Conservation (phyloP, 1,140 invertebrate species). For the Rhysida immarginata region DNA sequence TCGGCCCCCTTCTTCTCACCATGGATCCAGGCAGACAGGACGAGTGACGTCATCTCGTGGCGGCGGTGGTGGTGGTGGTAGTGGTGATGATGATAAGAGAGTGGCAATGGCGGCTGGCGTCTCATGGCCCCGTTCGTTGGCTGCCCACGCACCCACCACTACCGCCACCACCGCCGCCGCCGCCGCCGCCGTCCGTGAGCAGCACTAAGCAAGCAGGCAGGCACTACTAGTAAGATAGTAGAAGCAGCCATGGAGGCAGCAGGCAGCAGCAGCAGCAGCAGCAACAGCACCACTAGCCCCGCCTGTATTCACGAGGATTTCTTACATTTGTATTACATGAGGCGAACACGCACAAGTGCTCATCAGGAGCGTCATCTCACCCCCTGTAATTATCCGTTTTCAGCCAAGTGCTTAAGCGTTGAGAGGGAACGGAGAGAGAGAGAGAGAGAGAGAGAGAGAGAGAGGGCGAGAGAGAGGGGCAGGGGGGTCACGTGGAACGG, state of each 20-base stretch:
- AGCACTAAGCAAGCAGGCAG: no score
- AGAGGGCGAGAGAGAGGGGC: neutral
- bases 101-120: no score
- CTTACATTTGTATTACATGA: conserved; percentile 20
- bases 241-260: no score
- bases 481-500: conserved; percentile 17
- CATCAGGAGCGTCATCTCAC: conserved; percentile 17
- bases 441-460: neutral
- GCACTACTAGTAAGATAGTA: no score
- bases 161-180: no score
- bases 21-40: no score
- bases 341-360: conserved; percentile 19
- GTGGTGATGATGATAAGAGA: no score
- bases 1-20: neutral
- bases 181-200: no score
- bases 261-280: neutral
- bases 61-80: no score
- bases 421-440: neutral
- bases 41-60: conserved; percentile 2
- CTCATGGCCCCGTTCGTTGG: no score
- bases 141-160: no score
- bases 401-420: conserved; percentile 2
- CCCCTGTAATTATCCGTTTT: conserved; percentile 19
- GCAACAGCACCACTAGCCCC: neutral
- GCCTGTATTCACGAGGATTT: conserved; percentile 1